Percentiles rank a stretch among this genome's conserved stretches.
These are phyloP conservation scores for Notospermus geniculatus DNA, from an alignment of 1,140 invertebrate species.

Conservation along the genomic window DNA sequence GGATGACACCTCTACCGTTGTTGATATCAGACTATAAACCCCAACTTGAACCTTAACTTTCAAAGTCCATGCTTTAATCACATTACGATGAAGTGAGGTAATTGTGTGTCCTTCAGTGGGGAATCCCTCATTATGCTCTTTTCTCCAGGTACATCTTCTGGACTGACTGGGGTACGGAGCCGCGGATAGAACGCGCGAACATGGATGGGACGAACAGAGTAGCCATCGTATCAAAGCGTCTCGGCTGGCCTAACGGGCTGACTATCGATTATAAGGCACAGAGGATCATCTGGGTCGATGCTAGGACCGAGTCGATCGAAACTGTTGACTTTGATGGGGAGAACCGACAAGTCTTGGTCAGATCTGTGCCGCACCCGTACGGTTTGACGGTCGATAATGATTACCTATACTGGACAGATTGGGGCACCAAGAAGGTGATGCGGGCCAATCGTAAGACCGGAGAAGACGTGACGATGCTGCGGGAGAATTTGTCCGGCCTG, in stretches of 20 bases:
- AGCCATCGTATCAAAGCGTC: conserved; percentile 34
- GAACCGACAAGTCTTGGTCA: conserved; percentile 59
- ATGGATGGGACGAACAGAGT: conserved; percentile 76
- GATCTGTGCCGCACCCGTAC: conserved; percentile 77
- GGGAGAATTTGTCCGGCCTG: conserved; percentile 60
- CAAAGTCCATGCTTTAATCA: no score
- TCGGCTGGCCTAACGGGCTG: conserved; percentile 66
- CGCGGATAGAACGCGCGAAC: conserved; percentile 90
- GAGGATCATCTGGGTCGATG: conserved; percentile 93
- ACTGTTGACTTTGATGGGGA: conserved; percentile 49
- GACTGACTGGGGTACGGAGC: conserved; percentile 98
- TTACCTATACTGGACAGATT: conserved; percentile 54
- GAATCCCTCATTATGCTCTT: no score
- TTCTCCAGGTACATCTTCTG: conserved; percentile 72
- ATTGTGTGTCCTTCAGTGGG: no score
- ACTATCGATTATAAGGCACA: conserved; percentile 75
- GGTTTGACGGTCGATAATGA: conserved; percentile 65
- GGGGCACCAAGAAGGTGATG: conserved; percentile 45
- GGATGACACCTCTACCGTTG: no score
- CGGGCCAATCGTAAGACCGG: conserved; percentile 43
- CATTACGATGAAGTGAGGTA: no score
- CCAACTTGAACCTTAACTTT: no score
- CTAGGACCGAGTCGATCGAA: conserved; percentile 59
- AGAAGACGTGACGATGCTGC: conserved; percentile 26
- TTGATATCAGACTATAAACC: no score